Conservation (phyloP, 1,140 invertebrate genomes). For the Riptortus pedestris region DNA sequence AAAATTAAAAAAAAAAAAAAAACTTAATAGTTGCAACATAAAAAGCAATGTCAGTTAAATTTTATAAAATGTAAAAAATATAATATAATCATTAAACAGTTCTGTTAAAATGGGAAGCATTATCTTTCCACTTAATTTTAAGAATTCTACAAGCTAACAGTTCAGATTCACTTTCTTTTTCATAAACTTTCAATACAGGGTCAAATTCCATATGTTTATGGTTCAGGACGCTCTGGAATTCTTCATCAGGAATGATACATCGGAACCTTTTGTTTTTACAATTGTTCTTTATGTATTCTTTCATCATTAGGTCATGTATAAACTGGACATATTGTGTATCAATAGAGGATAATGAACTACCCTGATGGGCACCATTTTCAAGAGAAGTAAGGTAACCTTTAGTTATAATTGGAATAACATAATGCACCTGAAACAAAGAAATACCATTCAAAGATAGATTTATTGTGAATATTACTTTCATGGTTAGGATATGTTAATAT, state of each 20-base stretch:
- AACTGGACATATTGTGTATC: constrained; percentile 21
- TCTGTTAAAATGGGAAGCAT: too few species aligned
- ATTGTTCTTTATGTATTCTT: constrained; percentile 25
- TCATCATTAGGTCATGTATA: constrained; percentile 27
- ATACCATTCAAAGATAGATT: neutral
- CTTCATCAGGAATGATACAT: constrained; percentile 28
- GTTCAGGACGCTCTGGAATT: constrained; percentile 28
- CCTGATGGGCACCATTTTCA: neutral
- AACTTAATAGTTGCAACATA: too few species aligned
- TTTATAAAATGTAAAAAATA: too few species aligned
- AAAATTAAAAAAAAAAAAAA: too few species aligned
- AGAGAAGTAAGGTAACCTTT: constrained; percentile 23
- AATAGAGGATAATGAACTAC: neutral
- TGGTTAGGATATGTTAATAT: too few species aligned
- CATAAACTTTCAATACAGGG: constrained; percentile 14
- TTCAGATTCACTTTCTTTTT: constrained; percentile 17
- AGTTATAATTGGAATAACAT: constrained; percentile 27
- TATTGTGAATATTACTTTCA: neutral
- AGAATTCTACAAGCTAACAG: constrained; percentile 21
- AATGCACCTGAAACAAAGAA: constrained; percentile 25
- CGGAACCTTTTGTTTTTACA: constrained; percentile 27
- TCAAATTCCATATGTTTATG: constrained; percentile 21
- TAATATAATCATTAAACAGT: too few species aligned
- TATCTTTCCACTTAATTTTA: neutral
- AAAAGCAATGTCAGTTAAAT: too few species aligned